Evolutionary conservation across 2,113 vertebrate species (phyloP).

Genomic region (Gnathonemus longibarbis): DNA sequence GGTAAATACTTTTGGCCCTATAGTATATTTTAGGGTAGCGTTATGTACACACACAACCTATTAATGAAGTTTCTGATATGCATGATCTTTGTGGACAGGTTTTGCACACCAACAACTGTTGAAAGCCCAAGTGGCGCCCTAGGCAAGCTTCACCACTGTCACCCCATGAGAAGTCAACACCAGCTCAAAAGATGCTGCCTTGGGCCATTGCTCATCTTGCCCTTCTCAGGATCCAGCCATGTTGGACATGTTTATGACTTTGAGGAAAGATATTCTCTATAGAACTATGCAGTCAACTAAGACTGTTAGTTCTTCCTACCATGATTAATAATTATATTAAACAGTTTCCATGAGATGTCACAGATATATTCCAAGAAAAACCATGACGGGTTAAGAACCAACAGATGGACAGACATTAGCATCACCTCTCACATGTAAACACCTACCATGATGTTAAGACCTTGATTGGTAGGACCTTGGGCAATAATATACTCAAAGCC

Average conservation of each 20-base stretch:
- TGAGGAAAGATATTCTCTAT: not conserved
- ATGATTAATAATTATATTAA: not conserved
- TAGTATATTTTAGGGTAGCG: not conserved
- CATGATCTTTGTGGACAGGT: not conserved
- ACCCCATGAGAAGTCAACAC: not conserved
- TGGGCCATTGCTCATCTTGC: not conserved
- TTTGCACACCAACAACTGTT: not conserved
- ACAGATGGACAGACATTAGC: not conserved
- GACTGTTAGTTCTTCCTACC: not conserved
- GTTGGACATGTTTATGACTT: not conserved
- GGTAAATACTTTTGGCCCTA: not conserved
- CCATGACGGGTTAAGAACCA: not conserved
- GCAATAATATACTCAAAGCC: slow-evolving; percentile 84
- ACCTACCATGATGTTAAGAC: slow-evolving; percentile 75
- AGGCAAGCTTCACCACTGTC: not conserved
- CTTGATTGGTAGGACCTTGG: slow-evolving; percentile 76
- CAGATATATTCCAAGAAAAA: not conserved
- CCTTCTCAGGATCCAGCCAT: not conserved
- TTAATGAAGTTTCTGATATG: not conserved
- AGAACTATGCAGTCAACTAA: not conserved
- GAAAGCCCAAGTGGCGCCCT: not conserved
- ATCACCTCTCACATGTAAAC: not conserved
- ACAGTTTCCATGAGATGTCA: not conserved
- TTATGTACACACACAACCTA: not conserved
- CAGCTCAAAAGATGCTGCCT: not conserved